A percentile compares a stretch with the other conserved stretches of the same genome.
phyloP scores from a whole-genome alignment of 1,140 invertebrate species.

The Drosophila mojavensis region DNA sequence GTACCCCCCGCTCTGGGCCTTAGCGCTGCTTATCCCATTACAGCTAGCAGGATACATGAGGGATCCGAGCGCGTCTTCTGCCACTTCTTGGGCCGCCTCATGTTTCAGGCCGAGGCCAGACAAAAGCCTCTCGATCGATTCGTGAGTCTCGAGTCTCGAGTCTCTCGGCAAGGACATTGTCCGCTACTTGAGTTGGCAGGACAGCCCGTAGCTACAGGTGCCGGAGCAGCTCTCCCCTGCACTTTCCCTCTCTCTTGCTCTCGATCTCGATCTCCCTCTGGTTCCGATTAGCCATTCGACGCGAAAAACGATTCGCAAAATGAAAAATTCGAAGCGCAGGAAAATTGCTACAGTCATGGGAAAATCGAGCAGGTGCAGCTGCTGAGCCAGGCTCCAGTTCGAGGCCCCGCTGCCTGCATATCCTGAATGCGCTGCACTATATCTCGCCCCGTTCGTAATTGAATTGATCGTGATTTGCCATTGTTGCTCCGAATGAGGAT shows the following conservation, averaged over 20 bases:
- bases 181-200: constrained; percentile 61
- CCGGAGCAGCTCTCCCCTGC: constrained; percentile 3
- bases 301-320: constrained; percentile 33
- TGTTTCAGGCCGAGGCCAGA: constrained; percentile 56
- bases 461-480: constrained; percentile 81
- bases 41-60: constrained; percentile 56
- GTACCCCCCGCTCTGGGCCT: constrained; percentile 16
- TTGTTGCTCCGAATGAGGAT: constrained; percentile 55
- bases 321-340: constrained; percentile 4
- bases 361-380: constrained; percentile 69
- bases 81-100: constrained; percentile 68
- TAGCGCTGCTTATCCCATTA: constrained; percentile 72
- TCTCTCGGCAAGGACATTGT: constrained; percentile 54
- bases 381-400: constrained; percentile 8
- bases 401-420: constrained; percentile 14
- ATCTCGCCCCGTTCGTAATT: constrained; percentile 66
- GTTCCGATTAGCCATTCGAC: constrained; percentile 32
- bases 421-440: constrained; percentile 43
- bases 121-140: constrained; percentile 44
- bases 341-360: constrained; percentile 59
- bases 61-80: constrained; percentile 21
- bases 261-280: neutral
- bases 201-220: constrained; percentile 34
- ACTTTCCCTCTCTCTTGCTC: neutral
- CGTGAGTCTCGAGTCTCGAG: neutral